phyloP scores from a whole-genome alignment of 2,888 invertebrate genomes.

The Saturnia japonica region DNA sequence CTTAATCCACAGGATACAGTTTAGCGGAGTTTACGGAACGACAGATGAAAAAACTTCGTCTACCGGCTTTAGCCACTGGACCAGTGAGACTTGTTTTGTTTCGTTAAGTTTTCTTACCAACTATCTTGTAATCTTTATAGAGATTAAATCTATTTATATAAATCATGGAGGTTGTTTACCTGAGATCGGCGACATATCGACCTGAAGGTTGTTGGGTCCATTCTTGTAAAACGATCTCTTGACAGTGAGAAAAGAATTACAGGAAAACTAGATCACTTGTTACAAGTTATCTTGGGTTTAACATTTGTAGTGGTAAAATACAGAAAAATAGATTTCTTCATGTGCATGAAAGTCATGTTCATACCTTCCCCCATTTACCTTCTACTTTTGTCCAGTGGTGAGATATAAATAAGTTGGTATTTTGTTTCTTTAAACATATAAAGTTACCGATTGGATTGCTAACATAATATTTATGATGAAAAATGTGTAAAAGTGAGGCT shows the following conservation, averaged over 20 bases:
- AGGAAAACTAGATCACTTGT: background rate
- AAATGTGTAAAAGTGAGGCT: too few species aligned
- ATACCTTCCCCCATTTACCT: background rate
- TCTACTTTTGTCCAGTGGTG: too few species aligned
- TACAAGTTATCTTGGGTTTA: background rate
- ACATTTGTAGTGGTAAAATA: background rate
- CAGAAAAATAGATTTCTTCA: background rate
- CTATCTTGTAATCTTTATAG: slow-evolving; percentile 1
- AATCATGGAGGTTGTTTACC: background rate
- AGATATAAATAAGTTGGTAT: too few species aligned
- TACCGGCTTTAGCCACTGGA: background rate
- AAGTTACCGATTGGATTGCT: too few species aligned
- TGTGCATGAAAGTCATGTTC: background rate
- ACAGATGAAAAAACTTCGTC: slow-evolving; percentile 25
- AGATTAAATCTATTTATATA: slow-evolving; percentile 1
- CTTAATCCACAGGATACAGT: slow-evolving; percentile 19
- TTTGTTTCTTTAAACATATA: too few species aligned
- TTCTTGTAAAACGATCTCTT: background rate
- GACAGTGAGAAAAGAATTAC: background rate
- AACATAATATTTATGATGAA: too few species aligned
- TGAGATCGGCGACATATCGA: background rate
- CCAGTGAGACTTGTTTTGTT: slow-evolving; percentile 19
- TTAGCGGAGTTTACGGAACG: slow-evolving; percentile 15
- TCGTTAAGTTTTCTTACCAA: slow-evolving; percentile 10
- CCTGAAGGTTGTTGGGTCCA: background rate